phyloP scores from a whole-genome alignment of 2,797 vertebrate species.

The Chelon labrosus region DNA sequence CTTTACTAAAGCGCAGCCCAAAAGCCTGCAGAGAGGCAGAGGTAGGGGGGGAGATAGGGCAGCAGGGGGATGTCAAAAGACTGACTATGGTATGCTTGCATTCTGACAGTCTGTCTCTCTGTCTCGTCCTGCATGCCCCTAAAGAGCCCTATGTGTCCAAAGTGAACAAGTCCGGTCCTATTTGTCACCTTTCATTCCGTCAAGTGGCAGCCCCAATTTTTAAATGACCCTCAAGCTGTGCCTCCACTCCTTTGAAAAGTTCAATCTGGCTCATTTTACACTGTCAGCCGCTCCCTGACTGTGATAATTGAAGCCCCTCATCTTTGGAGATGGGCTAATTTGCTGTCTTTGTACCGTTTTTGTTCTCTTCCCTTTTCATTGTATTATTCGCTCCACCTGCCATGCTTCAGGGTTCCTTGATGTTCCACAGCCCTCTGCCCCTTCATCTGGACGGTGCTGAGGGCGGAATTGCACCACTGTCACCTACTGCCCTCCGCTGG shows the following conservation, averaged over 20 bases:
- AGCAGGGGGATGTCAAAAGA: conserved; percentile 37
- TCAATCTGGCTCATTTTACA: conserved; percentile 53
- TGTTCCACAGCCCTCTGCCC: conserved; percentile 17
- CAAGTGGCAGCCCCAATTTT: conserved; percentile 54
- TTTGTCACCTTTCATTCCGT: conserved; percentile 55
- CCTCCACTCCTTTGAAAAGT: conserved; percentile 64
- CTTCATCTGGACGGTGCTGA: conserved; percentile 48
- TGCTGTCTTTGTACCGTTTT: conserved; percentile 68
- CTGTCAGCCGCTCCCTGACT: conserved; percentile 53
- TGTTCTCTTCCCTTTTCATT: conserved; percentile 62
- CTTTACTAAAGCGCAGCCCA: conserved; percentile 45
- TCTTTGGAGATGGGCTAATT: conserved; percentile 73
- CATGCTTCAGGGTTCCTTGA: conserved; percentile 56
- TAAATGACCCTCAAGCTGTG: conserved; percentile 69
- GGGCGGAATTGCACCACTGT: conserved; percentile 46
- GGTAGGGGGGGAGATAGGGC: neutral
- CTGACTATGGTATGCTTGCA: conserved; percentile 22
- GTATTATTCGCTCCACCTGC: conserved; percentile 69
- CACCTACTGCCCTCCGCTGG: conserved; percentile 75
- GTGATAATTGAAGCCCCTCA: conserved; percentile 78
- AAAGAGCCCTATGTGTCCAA: conserved; percentile 25
- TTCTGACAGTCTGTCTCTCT: conserved; percentile 14
- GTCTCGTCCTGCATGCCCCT: conserved; percentile 13
- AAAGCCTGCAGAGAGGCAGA: conserved; percentile 28
- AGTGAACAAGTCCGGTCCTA: conserved; percentile 35